Evolutionary conservation across 2,888 invertebrate genomes (phyloP).

Genomic region (Podabrus alpinus): DNA sequence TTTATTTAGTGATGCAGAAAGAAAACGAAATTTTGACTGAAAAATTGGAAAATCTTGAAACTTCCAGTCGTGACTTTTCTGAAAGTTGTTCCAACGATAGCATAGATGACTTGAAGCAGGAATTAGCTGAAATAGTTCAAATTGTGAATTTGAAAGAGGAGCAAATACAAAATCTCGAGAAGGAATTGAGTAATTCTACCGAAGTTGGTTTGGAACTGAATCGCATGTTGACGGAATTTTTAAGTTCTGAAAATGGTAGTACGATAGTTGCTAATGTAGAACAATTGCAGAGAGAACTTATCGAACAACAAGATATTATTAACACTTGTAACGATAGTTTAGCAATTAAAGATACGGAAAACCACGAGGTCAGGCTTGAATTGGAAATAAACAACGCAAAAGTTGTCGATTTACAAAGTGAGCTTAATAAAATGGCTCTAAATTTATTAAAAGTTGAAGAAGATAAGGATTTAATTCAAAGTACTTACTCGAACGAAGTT

Average conservation of each 20-base stretch:
- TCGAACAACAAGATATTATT: constrained; percentile 66
- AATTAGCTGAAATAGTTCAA: constrained; percentile 61
- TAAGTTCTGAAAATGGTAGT: constrained; percentile 70
- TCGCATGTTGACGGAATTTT: constrained; percentile 67
- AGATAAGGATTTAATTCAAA: constrained; percentile 53
- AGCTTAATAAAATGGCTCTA: constrained; percentile 51
- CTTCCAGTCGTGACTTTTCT: constrained; percentile 6
- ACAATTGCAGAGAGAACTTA: constrained; percentile 67
- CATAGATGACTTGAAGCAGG: constrained; percentile 68
- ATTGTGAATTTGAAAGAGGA: constrained; percentile 64
- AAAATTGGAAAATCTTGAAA: constrained; percentile 42
- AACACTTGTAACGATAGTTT: constrained; percentile 59
- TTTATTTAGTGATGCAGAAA: constrained; percentile 63
- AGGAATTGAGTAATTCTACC: constrained; percentile 79
- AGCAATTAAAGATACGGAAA: constrained; percentile 61
- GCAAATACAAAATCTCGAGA: constrained; percentile 69
- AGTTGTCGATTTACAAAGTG: constrained; percentile 49
- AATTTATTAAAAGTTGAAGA: constrained; percentile 52
- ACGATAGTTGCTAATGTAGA: constrained; percentile 68
- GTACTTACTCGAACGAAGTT: constrained; percentile 50
- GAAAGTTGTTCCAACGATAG: constrained; percentile 71
- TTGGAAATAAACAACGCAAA: constrained; percentile 51
- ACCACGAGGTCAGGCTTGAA: constrained; percentile 58
- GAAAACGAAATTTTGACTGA: constrained; percentile 70
- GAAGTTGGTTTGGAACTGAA: constrained; percentile 79